Evolutionary conservation across 1,140 invertebrate genomes (phyloP), one percentile per base, ranked within the genome.

Genomic region (Megathymus violae): DNA sequence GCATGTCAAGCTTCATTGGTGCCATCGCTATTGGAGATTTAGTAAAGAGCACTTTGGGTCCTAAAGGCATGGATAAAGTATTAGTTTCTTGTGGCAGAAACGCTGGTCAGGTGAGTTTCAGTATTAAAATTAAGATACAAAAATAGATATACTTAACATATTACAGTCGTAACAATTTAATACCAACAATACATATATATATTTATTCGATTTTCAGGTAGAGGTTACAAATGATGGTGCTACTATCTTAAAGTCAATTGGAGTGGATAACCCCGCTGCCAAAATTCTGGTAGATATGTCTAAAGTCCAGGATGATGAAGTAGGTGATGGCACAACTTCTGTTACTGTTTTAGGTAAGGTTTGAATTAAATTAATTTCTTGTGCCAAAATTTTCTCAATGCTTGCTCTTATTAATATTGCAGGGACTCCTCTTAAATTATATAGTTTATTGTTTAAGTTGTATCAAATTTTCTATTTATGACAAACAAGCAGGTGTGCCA

Each of bases 41-140:
- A 44, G 97, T 99, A 0, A 99, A 99, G 89, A 98, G 97, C 62
- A 99, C 99, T 7, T 92, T 99, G 9, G 99, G 99, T 11, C 99
- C 99, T 10, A 99, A 99, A 92, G 99, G 99, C 82, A 99, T 99
- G 99, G 99, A 99, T 88, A 99, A 99, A 93, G 99, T 99, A 78
- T 92, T 99, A 6, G 95, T 98, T n/a, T 94, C 96, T 38, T 93
- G 94, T 73, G 95, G 97, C 11, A 93, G 96, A 69, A 95, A 95
- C 85, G 93, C 95, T 76, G 97, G 98, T 36, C 90, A 92, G 71
- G 91, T 92, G 64, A 64, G 67, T 64, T 36, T 44, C n/a, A 19
- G 3, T 43, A 25, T 61, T 7, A n/a, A 16, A 34, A 50, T 15
- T 9, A 10, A 16, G n/a, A 7, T 22, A 27, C n/a, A 17, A 17